Percentiles rank a stretch among this genome's conserved stretches.
Conservation (phyloP, 1,140 invertebrate species). For the Drosophila varians region DNA sequence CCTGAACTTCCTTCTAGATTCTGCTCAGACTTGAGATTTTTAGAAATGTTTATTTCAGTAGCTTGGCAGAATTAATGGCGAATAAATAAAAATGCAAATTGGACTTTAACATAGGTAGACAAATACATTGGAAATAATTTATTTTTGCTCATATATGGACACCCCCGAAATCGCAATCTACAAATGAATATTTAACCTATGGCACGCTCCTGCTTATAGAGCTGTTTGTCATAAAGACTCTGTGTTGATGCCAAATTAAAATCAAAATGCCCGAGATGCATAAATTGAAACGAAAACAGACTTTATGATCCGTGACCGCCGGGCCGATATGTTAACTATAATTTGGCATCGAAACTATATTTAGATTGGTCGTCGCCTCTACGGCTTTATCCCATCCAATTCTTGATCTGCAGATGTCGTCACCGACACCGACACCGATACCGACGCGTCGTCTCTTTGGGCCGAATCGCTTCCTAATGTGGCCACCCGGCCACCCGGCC, state of each 20-base stretch:
- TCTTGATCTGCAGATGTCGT: conserved; percentile 43
- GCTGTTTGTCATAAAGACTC: conserved; percentile 20
- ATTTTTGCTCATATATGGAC: conserved; percentile 12
- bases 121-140: neutral
- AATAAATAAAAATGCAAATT: conserved; percentile 49
- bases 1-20: conserved; percentile 25
- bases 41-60: conserved; percentile 43
- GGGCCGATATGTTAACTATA: conserved; percentile 46
- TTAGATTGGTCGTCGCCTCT: conserved; percentile 19
- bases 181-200: conserved; percentile 42
- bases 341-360: conserved; percentile 55
- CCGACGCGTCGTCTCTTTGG: conserved; percentile 32
- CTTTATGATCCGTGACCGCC: conserved; percentile 66
- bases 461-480: conserved; percentile 61
- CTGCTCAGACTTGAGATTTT: conserved; percentile 13
- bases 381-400: neutral
- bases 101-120: conserved; percentile 18
- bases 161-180: conserved; percentile 44
- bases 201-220: conserved; percentile 31
- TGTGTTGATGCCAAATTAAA: conserved; percentile 32
- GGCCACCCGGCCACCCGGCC: too few relatives aligned
- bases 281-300: conserved; percentile 43
- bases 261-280: conserved; percentile 32
- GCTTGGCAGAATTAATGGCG: conserved; percentile 7
- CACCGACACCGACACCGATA: too few relatives aligned